Evolutionary conservation across 2,113 vertebrate species (phyloP), one percentile per base, ranked within the genome.

Genomic region (Lasiurus cinereus): DNA sequence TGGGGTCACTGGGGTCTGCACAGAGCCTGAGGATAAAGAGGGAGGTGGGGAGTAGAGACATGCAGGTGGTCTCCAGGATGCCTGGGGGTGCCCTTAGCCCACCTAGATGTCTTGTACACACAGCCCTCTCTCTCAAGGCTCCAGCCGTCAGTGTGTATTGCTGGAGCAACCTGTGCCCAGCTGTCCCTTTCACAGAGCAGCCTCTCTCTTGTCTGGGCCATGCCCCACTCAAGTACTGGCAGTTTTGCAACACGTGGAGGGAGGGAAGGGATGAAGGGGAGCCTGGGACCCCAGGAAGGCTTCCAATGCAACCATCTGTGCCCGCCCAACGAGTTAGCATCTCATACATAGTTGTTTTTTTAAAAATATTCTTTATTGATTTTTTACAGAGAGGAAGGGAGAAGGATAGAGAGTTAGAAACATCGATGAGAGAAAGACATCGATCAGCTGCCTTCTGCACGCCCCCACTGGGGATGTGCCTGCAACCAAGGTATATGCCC

Each of bases 181-280:
- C 91, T 73, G 69, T 96, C 93, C 92, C 92, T 97, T 90, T 98
- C 91, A 94, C 96, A 96, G 90, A 92, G 91, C 79, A 94, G 92
- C 95, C 78, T 94, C 96, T 93, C 92, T 93, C 94, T 98, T 86
- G 90, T 91, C 79, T 76, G 2, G 76, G 93, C 94, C 94, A 94
- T 86, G 96, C 96, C 97, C 94, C 94, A 96, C 14, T 4, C 39
- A 31, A 82, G 95, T 64, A 54, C 84, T 56, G 67, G 90, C 62
- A 83, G 9, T 93, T 84, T 84, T 96, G 91, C 85, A 36, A 52
- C 78, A 84, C 93, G 56, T 39, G 67, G 88, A 72, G 78, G 0
- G 21, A 14, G 77, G 78, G 21, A 67, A 1, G 31, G 62, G 10
- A 88, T 80, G 79, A 2, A 76, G 24, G 88, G 86, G 85, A 88